These are phyloP conservation scores for Marisa cornuarietis DNA, from an alignment of 1,140 invertebrate species.

Conservation along the genomic window DNA sequence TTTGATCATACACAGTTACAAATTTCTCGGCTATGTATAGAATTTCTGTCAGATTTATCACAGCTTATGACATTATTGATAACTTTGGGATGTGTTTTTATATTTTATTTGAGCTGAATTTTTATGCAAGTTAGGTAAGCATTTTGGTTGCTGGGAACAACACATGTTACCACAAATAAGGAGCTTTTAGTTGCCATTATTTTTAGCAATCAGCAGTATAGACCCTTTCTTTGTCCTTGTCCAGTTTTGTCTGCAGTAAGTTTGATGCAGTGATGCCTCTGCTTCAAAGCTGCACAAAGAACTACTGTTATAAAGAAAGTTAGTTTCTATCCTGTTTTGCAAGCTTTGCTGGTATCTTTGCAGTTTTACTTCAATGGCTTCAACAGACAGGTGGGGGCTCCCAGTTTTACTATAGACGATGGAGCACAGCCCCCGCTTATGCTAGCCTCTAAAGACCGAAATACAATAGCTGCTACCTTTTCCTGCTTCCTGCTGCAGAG, in stretches of 20 bases:
- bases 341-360: not conserved
- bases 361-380: constrained; percentile 66
- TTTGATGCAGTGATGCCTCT: not conserved
- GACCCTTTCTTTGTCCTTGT: too few species aligned
- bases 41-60: not conserved
- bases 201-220: too few species aligned
- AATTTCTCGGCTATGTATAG: not conserved
- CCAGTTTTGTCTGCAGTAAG: too few species aligned
- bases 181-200: too few species aligned
- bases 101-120: too few species aligned
- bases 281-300: not conserved
- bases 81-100: too few species aligned
- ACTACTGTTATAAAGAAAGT: not conserved
- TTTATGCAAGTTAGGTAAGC: too few species aligned
- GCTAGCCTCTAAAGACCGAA: constrained; percentile 82
- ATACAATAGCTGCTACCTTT: constrained; percentile 91
- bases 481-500: constrained; percentile 93
- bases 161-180: too few species aligned
- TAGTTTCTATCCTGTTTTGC: not conserved
- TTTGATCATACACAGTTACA: not conserved
- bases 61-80: too few species aligned
- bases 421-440: constrained; percentile 87
- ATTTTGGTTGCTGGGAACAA: too few species aligned
- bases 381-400: constrained; percentile 64
- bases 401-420: constrained; percentile 85